These are phyloP conservation scores for Orthonychiurus folsomi DNA, from an alignment of 2,888 invertebrate genomes.

Conservation along the genomic window DNA sequence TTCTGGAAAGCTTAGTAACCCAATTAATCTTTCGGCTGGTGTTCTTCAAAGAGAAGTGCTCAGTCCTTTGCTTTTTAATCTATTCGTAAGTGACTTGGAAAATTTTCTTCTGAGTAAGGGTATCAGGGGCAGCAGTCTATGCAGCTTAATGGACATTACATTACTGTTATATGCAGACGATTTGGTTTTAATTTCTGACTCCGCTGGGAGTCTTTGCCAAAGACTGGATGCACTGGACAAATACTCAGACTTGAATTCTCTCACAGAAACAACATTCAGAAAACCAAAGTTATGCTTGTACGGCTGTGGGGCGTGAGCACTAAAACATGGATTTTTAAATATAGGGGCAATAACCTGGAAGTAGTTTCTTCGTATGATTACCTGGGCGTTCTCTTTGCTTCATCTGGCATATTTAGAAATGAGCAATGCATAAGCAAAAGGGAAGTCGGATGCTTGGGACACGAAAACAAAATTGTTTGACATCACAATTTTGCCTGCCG, in stretches of 20 bases:
- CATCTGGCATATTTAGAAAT: neutral
- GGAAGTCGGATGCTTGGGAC: neutral
- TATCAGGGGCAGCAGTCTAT: neutral
- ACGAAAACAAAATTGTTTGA: neutral
- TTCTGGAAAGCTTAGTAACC: neutral
- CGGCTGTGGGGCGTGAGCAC: neutral
- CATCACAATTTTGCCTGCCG: neutral
- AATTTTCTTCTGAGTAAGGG: neutral
- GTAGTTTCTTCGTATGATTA: neutral
- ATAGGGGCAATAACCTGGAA: neutral
- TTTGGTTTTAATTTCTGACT: neutral
- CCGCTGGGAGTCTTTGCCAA: neutral
- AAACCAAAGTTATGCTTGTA: constrained; percentile 13
- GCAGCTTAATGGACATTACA: neutral
- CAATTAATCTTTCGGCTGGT: constrained; percentile 3
- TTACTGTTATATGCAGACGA: constrained; percentile 9
- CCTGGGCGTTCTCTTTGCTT: neutral
- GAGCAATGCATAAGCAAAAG: too few relatives aligned
- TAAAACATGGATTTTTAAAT: neutral
- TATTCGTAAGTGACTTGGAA: constrained; percentile 9
- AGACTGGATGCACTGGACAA: neutral
- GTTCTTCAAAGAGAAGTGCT: constrained; percentile 7
- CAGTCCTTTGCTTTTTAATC: constrained; percentile 2
- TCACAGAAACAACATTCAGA: neutral
- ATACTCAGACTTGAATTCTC: constrained; percentile 1